Evolutionary conservation across 2,888 invertebrate genomes (phyloP).

Genomic region (Synanthedon andrenaeformis): DNA sequence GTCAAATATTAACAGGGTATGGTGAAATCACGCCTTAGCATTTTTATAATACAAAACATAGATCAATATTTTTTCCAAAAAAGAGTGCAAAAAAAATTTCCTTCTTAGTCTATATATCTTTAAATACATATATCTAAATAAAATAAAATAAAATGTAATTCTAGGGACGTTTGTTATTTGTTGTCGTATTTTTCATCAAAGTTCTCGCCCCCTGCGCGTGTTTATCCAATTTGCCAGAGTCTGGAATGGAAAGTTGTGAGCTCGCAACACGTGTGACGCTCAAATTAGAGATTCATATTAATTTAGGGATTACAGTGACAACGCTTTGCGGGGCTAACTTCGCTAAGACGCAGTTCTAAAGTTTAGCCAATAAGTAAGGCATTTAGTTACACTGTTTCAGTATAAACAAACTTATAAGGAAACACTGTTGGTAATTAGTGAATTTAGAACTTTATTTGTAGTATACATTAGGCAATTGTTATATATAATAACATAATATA

Average conservation of each 20-base stretch:
- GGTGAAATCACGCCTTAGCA: too few relatives aligned
- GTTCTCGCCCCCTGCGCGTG: conserved; percentile 36
- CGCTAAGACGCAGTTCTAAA: conserved; percentile 23
- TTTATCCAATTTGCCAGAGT: conserved; percentile 68
- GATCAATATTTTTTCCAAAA: too few relatives aligned
- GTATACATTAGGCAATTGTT: too few relatives aligned
- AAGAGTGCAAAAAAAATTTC: too few relatives aligned
- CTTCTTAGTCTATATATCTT: too few relatives aligned
- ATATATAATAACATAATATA: too few relatives aligned
- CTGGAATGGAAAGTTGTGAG: conserved; percentile 69
- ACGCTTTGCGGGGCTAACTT: conserved; percentile 31
- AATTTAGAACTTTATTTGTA: neutral
- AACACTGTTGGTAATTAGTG: neutral
- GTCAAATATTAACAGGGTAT: too few relatives aligned
- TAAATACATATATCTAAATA: too few relatives aligned
- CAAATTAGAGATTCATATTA: conserved; percentile 70
- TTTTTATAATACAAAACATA: too few relatives aligned
- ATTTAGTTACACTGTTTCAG: conserved; percentile 12
- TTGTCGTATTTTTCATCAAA: too few relatives aligned
- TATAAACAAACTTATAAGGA: conserved; percentile 5
- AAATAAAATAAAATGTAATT: too few relatives aligned
- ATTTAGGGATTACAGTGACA: conserved; percentile 56
- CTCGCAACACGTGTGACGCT: conserved; percentile 63
- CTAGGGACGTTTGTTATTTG: too few relatives aligned
- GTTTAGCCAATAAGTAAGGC: conserved; percentile 26